Evolutionary conservation across 2,888 invertebrate genomes (phyloP).

Genomic region (Isoperla grammatica): DNA sequence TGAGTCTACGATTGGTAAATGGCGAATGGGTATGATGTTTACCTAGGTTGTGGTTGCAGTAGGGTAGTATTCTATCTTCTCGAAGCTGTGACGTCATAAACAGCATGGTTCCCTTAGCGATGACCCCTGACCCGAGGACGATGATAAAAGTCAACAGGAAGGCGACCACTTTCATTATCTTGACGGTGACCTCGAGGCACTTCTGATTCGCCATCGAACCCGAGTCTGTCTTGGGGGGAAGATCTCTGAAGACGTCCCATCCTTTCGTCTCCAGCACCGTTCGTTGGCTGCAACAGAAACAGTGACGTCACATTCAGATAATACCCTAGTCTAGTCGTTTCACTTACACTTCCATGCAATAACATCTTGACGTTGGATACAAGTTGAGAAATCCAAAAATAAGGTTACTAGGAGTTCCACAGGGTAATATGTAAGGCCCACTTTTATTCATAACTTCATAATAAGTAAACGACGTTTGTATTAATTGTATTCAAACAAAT

Average conservation of each 20-base stretch:
- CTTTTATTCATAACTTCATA: no score
- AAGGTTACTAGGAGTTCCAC: no score
- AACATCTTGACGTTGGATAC: no score
- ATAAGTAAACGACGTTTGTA: no score
- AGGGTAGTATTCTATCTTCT: slow-evolving; percentile 49
- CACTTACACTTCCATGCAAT: no score
- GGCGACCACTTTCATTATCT: slow-evolving; percentile 60
- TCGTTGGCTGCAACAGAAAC: slow-evolving; percentile 44
- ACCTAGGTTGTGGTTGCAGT: slow-evolving; percentile 54
- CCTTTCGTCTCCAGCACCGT: slow-evolving; percentile 47
- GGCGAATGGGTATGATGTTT: slow-evolving; percentile 29
- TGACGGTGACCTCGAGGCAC: slow-evolving; percentile 57
- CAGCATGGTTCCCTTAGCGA: slow-evolving; percentile 67
- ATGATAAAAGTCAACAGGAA: slow-evolving; percentile 61
- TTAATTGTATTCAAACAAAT: no score
- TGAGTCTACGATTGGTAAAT: no score
- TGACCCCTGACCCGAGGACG: slow-evolving; percentile 60
- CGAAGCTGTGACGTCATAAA: slow-evolving; percentile 68
- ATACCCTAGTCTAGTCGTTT: no score
- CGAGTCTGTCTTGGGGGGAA: slow-evolving; percentile 59
- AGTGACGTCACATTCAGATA: no score
- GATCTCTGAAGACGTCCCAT: slow-evolving; percentile 77
- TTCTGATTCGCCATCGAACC: slow-evolving; percentile 58
- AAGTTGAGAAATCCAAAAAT: no score
- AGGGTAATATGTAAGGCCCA: no score